These are phyloP conservation scores for Eleutherodactylus coqui DNA, from an alignment of 2,797 vertebrate genomes.

Conservation along the genomic window DNA sequence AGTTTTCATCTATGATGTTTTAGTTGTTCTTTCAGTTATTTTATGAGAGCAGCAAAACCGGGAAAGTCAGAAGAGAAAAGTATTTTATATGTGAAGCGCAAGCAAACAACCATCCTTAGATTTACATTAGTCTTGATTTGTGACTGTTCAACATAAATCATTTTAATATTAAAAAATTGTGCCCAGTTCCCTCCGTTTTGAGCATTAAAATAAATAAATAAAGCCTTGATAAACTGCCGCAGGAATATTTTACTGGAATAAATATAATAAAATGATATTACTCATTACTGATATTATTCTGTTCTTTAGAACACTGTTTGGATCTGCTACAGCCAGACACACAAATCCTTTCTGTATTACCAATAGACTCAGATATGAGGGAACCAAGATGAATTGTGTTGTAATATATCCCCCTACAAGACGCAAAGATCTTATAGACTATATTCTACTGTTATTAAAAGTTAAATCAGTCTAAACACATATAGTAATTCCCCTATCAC, in stretches of 20 bases:
- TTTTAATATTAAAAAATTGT: constrained; percentile 51
- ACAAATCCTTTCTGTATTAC: constrained; percentile 13
- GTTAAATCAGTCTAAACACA: neutral
- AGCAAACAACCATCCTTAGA: constrained; percentile 41
- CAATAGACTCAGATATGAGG: neutral
- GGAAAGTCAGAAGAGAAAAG: constrained; percentile 37
- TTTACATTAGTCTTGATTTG: constrained; percentile 60
- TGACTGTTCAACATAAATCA: constrained; percentile 54
- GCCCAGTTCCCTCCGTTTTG: constrained; percentile 24
- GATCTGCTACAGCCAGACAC: constrained; percentile 12
- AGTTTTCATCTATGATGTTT: constrained; percentile 37
- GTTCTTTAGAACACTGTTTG: constrained; percentile 6
- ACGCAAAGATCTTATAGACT: neutral
- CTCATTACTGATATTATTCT: constrained; percentile 24
- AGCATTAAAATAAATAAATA: constrained; percentile 38
- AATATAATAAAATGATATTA: constrained; percentile 60
- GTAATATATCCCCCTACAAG: neutral
- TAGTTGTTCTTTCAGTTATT: constrained; percentile 38
- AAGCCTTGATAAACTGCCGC: neutral
- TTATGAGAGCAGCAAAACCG: constrained; percentile 39
- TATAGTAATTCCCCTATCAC: neutral
- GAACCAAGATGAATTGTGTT: neutral
- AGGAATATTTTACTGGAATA: constrained; percentile 51
- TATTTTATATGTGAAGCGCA: constrained; percentile 37
- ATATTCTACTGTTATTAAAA: neutral